A percentile compares a stretch with the other conserved stretches of the same genome.
phyloP scores from a whole-genome alignment of 2,888 invertebrate species.

The Lapara coniferarum region DNA sequence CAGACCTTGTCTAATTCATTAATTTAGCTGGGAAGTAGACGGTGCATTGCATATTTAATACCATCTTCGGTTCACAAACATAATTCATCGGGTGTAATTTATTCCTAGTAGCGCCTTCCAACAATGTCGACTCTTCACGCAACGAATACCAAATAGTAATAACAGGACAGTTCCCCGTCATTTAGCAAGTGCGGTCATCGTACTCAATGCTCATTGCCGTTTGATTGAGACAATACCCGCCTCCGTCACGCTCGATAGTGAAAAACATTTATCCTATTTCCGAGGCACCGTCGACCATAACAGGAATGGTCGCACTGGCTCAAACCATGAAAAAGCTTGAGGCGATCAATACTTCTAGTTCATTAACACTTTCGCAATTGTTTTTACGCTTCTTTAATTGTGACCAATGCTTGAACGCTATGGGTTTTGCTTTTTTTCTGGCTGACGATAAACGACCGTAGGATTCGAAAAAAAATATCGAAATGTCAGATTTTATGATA shows the following conservation, averaged over 20 bases:
- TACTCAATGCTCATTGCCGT: constrained; percentile 73
- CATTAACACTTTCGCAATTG: constrained; percentile 78
- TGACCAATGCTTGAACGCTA: constrained; percentile 59
- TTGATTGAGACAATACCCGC: constrained; percentile 76
- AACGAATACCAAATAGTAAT: constrained; percentile 58
- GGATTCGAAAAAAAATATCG: constrained; percentile 55
- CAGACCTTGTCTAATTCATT: constrained; percentile 20
- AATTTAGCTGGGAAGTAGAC: constrained; percentile 22
- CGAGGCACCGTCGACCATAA: constrained; percentile 62
- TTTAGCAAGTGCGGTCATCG: constrained; percentile 77
- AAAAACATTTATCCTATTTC: constrained; percentile 62
- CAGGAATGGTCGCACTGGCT: constrained; percentile 56
- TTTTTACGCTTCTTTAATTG: constrained; percentile 72
- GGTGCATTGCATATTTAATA: constrained; percentile 19
- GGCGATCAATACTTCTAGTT: constrained; percentile 58
- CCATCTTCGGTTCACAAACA: constrained; percentile 30
- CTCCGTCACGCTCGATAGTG: constrained; percentile 62
- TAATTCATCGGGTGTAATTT: constrained; percentile 38
- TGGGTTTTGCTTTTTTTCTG: constrained; percentile 46
- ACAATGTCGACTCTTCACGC: constrained; percentile 50
- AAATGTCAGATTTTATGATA: constrained; percentile 76
- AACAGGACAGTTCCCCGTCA: constrained; percentile 70
- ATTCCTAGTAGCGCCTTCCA: constrained; percentile 44
- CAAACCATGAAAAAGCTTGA: constrained; percentile 64
- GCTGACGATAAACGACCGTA: constrained; percentile 34